These are phyloP conservation scores for Dendrolimus pini DNA, from an alignment of 2,888 invertebrate genomes.

Conservation along the genomic window DNA sequence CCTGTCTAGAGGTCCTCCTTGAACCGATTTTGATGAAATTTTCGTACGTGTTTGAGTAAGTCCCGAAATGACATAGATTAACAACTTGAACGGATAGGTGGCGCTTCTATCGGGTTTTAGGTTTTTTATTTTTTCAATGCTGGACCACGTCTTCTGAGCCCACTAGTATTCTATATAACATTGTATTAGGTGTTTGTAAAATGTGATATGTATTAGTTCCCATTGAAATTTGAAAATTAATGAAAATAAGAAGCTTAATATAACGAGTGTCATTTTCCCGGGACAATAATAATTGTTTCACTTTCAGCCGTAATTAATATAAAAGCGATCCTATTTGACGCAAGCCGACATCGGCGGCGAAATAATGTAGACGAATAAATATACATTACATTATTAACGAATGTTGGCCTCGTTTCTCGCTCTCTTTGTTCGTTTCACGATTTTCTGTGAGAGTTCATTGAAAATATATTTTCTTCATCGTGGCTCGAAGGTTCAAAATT, in stretches of 20 bases:
- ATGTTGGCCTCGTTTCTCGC: slow-evolving; percentile 74
- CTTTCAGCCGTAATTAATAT: slow-evolving; percentile 36
- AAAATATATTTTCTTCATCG: slow-evolving; percentile 59
- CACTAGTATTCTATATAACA: too few species aligned
- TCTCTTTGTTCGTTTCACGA: slow-evolving; percentile 74
- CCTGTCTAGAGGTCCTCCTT: too few species aligned
- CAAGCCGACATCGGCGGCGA: slow-evolving; percentile 49
- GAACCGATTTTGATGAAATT: too few species aligned
- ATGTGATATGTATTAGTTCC: too few species aligned
- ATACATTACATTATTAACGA: slow-evolving; percentile 76
- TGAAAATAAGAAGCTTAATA: slow-evolving; percentile 19
- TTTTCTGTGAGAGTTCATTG: slow-evolving; percentile 53
- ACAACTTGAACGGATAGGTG: too few species aligned
- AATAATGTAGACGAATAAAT: slow-evolving; percentile 73
- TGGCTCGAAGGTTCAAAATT: slow-evolving; percentile 64
- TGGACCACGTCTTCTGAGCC: too few species aligned
- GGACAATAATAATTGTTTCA: slow-evolving; percentile 27
- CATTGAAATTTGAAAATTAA: too few species aligned
- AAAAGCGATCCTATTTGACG: slow-evolving; percentile 48
- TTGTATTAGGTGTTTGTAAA: too few species aligned
- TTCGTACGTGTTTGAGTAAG: too few species aligned
- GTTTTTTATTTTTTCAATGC: too few species aligned
- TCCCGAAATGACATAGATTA: too few species aligned
- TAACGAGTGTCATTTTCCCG: slow-evolving; percentile 20
- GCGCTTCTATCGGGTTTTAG: too few species aligned